Evolutionary conservation across 2,113 vertebrate species (phyloP).

Genomic region (Dipodomys ordii): DNA sequence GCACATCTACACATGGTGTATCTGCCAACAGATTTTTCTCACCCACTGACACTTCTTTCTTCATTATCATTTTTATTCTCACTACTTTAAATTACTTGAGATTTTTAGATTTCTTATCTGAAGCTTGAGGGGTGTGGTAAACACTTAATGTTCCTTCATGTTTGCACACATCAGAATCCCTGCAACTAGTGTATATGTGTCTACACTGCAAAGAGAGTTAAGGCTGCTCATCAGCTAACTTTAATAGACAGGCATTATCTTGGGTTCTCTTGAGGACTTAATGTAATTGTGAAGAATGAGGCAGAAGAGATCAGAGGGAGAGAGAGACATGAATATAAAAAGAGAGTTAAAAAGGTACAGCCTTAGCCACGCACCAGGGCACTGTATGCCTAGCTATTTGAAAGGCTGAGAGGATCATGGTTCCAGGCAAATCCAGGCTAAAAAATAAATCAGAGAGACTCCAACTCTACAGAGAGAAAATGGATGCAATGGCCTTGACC

Average conservation of each 20-base stretch:
- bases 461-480: no score
- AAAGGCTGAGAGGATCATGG: no score
- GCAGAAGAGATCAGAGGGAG: not conserved
- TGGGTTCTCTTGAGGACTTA: not conserved
- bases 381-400: no score
- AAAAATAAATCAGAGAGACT: no score
- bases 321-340: not conserved
- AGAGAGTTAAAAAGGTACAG: not conserved
- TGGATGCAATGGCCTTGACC: no score
- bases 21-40: not conserved
- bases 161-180: not conserved
- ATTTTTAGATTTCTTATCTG: constrained; percentile 1
- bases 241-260: not conserved
- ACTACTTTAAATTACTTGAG: not conserved
- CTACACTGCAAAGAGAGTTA: not conserved
- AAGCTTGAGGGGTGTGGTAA: not conserved
- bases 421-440: no score
- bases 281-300: not conserved
- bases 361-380: no score
- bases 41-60: not conserved
- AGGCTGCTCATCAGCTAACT: not conserved
- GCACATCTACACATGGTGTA: rapidly evolving
- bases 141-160: not conserved
- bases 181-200: not conserved
- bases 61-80: not conserved